Conservation (phyloP, 2,888 invertebrate genomes). For the Sinhomidia bicolor region DNA sequence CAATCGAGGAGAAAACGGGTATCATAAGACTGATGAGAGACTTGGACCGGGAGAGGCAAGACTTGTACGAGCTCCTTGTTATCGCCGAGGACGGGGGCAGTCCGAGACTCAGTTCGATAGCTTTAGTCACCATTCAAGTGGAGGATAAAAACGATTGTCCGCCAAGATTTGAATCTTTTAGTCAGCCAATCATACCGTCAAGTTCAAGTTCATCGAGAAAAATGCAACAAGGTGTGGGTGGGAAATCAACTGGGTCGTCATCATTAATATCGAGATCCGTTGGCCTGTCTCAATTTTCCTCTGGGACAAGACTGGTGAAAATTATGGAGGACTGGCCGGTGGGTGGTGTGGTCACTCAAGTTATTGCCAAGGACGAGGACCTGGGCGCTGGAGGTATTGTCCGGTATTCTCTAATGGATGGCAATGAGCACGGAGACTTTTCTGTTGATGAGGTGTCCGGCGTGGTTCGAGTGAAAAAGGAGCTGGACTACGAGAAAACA, state of each 20-base stretch:
- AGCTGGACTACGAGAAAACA: constrained; percentile 93
- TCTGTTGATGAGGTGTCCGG: constrained; percentile 93
- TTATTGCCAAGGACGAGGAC: constrained; percentile 93
- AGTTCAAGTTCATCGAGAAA: neutral
- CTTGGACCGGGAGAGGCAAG: constrained; percentile 93
- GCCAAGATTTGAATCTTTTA: constrained; percentile 88
- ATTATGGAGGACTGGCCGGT: constrained; percentile 95
- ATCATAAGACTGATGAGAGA: constrained; percentile 88
- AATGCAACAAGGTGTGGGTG: neutral
- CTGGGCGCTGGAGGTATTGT: constrained; percentile 91
- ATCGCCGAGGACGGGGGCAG: constrained; percentile 90
- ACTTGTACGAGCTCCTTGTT: constrained; percentile 89
- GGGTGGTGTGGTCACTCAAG: constrained; percentile 91
- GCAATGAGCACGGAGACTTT: constrained; percentile 86
- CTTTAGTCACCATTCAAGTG: constrained; percentile 90
- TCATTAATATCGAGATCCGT: too few species aligned
- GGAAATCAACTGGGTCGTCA: constrained; percentile 81
- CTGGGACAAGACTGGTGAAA: constrained; percentile 84
- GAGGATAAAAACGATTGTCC: constrained; percentile 96
- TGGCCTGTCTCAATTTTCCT: neutral
- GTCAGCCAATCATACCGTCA: constrained; percentile 63
- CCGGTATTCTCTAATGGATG: constrained; percentile 88
- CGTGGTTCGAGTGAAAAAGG: constrained; percentile 89
- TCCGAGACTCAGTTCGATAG: constrained; percentile 89
- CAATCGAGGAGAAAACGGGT: constrained; percentile 89